A percentile compares a stretch with the other conserved stretches of the same genome.
These are phyloP conservation scores for Andrena praecox DNA, from an alignment of 2,888 invertebrate genomes.

Conservation along the genomic window DNA sequence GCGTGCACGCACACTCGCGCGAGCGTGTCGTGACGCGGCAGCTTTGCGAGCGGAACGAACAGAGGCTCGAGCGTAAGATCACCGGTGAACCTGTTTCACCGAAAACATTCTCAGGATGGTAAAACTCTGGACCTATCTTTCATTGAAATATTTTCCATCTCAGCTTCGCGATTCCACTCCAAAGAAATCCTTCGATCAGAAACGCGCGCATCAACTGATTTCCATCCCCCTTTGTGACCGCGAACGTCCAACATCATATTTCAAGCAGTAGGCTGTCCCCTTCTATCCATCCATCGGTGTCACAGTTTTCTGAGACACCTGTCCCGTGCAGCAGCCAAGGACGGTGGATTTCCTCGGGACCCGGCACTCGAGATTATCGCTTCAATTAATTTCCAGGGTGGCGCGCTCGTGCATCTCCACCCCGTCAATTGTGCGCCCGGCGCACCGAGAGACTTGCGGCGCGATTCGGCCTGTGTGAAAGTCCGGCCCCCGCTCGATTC, in stretches of 20 bases:
- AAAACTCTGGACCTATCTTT: background rate
- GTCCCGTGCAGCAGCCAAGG: slow-evolving; percentile 20
- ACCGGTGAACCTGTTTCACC: background rate
- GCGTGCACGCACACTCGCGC: slow-evolving; percentile 8
- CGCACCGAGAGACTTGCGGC: slow-evolving; percentile 26
- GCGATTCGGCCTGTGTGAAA: slow-evolving; percentile 58
- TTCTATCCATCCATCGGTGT: slow-evolving; percentile 41
- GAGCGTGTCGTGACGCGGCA: slow-evolving; percentile 37
- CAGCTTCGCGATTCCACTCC: too few species aligned
- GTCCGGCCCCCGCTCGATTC: slow-evolving; percentile 69
- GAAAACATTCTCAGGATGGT: slow-evolving; percentile 17
- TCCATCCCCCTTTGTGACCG: background rate
- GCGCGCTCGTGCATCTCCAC: slow-evolving; percentile 25
- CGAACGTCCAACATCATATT: background rate
- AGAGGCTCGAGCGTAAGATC: slow-evolving; percentile 5
- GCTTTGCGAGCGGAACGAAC: background rate
- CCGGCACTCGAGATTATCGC: slow-evolving; percentile 43
- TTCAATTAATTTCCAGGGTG: slow-evolving; percentile 52
- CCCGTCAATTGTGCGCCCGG: slow-evolving; percentile 23
- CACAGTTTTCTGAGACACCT: slow-evolving; percentile 21
- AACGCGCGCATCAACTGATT: too few species aligned
- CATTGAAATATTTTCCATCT: too few species aligned
- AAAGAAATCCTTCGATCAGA: too few species aligned
- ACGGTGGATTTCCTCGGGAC: slow-evolving; percentile 35
- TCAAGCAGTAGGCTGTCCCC: slow-evolving; percentile 23